A percentile compares a stretch with the other conserved stretches of the same genome.
Conservation (phyloP, 2,888 invertebrate species). For the Pristionchus maxplancki region DNA sequence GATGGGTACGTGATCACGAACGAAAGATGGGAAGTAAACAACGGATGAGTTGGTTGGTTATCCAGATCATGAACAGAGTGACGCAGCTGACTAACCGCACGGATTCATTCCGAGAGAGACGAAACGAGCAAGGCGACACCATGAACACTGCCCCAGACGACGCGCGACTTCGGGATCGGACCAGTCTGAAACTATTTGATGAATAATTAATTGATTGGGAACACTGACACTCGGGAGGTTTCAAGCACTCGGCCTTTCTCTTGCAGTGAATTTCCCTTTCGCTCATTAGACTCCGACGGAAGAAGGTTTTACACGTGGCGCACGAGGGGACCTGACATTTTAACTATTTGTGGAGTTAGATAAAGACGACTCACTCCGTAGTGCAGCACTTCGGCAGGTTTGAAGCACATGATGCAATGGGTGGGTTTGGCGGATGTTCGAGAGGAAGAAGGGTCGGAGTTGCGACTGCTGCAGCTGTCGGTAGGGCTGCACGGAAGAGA, state of each 20-base stretch:
- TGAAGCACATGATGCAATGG: conserved; percentile 27
- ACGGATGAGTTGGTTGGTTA: too few species aligned
- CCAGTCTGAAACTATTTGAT: background rate
- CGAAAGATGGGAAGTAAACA: background rate
- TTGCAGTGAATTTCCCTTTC: conserved; percentile 25
- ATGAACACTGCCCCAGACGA: background rate
- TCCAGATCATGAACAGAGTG: background rate
- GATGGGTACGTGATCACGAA: background rate
- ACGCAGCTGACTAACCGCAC: background rate
- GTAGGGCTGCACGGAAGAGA: conserved; percentile 2
- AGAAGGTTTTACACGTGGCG: conserved; percentile 18
- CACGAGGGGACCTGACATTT: background rate
- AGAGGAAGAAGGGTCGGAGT: background rate
- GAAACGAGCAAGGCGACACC: background rate
- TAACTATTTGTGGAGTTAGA: too few species aligned
- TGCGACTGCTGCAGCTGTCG: conserved; percentile 20
- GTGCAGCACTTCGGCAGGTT: background rate
- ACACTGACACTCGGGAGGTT: background rate
- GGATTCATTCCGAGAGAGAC: conserved; percentile 24
- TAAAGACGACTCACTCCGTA: background rate
- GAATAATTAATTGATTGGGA: background rate
- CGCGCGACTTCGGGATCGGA: background rate
- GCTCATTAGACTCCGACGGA: conserved; percentile 14
- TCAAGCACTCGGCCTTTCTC: background rate
- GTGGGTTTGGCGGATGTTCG: background rate